Conservation (phyloP, 1,140 invertebrate genomes). For the Drosophila saltans region DNA sequence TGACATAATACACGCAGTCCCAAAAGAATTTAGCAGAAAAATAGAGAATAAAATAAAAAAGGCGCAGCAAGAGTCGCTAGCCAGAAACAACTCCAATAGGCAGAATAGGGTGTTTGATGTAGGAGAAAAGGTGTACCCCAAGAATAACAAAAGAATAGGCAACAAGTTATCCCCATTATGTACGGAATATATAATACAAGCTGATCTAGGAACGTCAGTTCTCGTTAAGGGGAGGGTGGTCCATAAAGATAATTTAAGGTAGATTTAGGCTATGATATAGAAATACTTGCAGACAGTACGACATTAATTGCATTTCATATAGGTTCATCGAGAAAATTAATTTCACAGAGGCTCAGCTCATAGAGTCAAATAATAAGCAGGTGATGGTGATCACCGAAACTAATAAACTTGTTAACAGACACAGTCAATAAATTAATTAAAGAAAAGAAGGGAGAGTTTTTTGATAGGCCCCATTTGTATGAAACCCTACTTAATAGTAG, state of each 20-base stretch:
- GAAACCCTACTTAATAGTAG: not conserved
- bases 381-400: not conserved
- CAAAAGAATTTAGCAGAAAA: too few species aligned
- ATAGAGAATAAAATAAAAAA: too few species aligned
- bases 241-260: constrained; percentile 27
- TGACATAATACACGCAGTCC: too few species aligned
- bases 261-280: not conserved
- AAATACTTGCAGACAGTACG: not conserved
- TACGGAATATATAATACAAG: constrained; percentile 22
- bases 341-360: constrained; percentile 6
- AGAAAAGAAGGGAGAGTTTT: constrained; percentile 2
- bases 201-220: constrained; percentile 31
- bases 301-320: constrained; percentile 4
- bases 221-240: constrained; percentile 39
- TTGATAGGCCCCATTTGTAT: not conserved
- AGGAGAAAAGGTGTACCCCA: too few species aligned
- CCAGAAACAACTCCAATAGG: too few species aligned
- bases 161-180: too few species aligned
- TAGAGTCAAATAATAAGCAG: not conserved
- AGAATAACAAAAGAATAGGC: too few species aligned
- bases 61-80: too few species aligned
- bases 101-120: too few species aligned
- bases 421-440: constrained; percentile 8
- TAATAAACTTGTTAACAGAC: not conserved
- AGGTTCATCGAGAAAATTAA: constrained; percentile 11